These are phyloP conservation scores for Calameuta filiformis DNA, from an alignment of 2,888 invertebrate genomes.

Conservation along the genomic window DNA sequence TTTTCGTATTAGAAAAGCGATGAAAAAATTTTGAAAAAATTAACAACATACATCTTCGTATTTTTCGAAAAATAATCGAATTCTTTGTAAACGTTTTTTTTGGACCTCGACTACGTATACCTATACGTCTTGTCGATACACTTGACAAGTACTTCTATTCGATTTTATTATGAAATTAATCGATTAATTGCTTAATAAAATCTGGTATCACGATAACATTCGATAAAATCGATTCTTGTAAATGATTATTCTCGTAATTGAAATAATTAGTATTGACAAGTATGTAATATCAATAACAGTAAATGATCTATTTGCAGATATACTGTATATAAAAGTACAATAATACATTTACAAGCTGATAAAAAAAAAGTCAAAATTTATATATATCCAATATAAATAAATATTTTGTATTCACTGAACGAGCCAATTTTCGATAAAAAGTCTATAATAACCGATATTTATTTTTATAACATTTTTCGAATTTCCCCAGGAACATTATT, in stretches of 20 bases:
- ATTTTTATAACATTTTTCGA: neutral
- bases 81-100: too few species aligned
- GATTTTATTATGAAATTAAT: conserved; percentile 31
- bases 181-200: conserved; percentile 28
- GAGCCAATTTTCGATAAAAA: too few species aligned
- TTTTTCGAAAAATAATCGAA: neutral
- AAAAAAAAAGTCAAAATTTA: neutral
- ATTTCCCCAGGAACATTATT: neutral
- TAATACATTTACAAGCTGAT: neutral
- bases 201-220: neutral
- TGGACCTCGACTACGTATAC: too few species aligned
- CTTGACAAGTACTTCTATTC: neutral
- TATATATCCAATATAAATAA: neutral
- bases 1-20: neutral
- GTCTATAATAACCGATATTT: too few species aligned
- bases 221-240: neutral
- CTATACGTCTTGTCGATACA: neutral
- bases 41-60: neutral
- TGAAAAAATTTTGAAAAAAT: neutral
- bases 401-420: neutral
- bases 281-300: neutral
- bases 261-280: neutral
- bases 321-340: neutral
- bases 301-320: neutral
- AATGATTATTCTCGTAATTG: neutral